Evolutionary conservation across 2,113 vertebrate species (phyloP).

Genomic region (Cephalopholis sonnerati): DNA sequence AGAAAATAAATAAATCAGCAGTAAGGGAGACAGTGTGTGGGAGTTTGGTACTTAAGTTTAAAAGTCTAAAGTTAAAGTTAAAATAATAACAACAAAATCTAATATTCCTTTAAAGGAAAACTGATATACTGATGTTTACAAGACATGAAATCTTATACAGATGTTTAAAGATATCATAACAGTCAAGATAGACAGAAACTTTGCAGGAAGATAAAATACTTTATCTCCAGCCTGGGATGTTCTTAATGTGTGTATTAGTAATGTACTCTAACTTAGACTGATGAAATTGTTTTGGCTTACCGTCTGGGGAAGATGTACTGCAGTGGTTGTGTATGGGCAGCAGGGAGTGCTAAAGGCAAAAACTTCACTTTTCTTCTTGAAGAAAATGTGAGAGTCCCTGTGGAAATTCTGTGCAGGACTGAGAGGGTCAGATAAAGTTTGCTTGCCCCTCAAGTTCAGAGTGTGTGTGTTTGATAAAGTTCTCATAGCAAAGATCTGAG

Average conservation of each 20-base stretch:
- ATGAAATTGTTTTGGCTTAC: not conserved
- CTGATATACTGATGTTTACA: not conserved
- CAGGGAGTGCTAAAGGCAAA: conserved; percentile 62
- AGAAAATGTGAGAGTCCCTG: conserved; percentile 49
- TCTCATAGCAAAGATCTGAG: conserved; percentile 71
- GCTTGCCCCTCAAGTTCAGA: conserved; percentile 56
- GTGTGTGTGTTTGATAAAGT: conserved; percentile 72
- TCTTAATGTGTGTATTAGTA: not conserved
- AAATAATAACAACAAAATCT: not conserved
- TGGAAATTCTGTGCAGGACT: conserved; percentile 31
- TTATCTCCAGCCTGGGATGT: not conserved
- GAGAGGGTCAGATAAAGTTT: conserved; percentile 73
- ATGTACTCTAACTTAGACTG: not conserved
- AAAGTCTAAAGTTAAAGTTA: not conserved
- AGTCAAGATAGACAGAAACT: not conserved
- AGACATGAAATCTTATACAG: not conserved
- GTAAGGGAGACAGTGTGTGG: not conserved
- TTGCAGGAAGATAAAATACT: not conserved
- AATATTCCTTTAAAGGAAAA: not conserved
- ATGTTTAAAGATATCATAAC: not conserved
- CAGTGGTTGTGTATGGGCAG: conserved; percentile 32
- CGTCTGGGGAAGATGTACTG: conserved; percentile 8
- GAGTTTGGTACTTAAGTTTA: not conserved
- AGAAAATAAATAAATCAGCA: not conserved
- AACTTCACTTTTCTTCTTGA: conserved; percentile 35